These are phyloP conservation scores for Peromyscus polionotus DNA, from an alignment of 2,113 vertebrate species.

Conservation along the genomic window DNA sequence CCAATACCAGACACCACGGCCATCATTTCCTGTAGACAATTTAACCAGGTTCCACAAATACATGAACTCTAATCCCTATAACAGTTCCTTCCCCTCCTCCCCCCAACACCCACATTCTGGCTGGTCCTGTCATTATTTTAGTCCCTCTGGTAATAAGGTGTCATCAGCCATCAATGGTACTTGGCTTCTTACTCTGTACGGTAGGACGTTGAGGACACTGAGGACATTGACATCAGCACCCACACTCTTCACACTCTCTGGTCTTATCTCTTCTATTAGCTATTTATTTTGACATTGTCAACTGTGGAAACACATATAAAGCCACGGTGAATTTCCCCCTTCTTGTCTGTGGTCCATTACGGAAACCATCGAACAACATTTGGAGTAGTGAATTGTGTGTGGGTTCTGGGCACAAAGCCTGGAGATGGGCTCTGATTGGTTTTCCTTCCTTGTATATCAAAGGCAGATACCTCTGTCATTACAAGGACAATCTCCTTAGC, in stretches of 20 bases:
- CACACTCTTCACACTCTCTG: not conserved
- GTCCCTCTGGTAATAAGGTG: not conserved
- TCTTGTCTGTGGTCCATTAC: not conserved
- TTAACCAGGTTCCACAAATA: not conserved
- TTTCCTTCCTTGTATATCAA: not conserved
- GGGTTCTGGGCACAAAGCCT: not conserved
- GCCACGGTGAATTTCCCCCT: not conserved
- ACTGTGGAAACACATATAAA: not conserved
- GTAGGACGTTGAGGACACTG: not conserved
- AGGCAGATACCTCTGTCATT: not conserved
- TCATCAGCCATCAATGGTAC: not conserved
- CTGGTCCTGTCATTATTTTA: not conserved
- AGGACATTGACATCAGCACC: not conserved
- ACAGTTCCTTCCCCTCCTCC: too few species aligned
- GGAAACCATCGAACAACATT: not conserved
- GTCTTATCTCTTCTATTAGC: not conserved
- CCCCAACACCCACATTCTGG: not conserved
- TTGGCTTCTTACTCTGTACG: not conserved
- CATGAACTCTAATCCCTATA: not conserved
- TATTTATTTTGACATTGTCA: not conserved
- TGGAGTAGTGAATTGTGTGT: not conserved
- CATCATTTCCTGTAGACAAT: not conserved
- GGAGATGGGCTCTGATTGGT: not conserved
- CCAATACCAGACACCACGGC: not conserved
- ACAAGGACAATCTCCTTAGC: not conserved